Conservation (phyloP, 23 tunicate species). For the Corella eumyota region DNA sequence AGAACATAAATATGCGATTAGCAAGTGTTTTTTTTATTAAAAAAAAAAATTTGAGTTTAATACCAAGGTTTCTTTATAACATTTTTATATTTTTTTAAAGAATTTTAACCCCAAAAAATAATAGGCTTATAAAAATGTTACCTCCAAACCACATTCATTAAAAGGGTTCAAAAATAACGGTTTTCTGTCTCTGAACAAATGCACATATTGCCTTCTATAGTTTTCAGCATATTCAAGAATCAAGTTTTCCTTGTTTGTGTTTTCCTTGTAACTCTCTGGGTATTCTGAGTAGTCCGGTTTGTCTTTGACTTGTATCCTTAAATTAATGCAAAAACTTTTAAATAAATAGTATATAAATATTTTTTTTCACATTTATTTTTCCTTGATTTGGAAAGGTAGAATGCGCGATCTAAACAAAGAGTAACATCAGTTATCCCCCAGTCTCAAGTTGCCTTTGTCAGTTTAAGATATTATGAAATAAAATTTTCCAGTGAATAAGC, state of each 20-base stretch:
- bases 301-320: not conserved
- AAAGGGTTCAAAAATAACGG: constrained; percentile 81
- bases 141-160: constrained; percentile 93
- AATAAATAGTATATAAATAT: not conserved
- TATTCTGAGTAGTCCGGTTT: constrained; percentile 28
- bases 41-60: too few species aligned
- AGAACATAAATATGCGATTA: too few species aligned
- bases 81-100: too few species aligned
- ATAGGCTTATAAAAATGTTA: too few species aligned
- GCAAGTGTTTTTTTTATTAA: too few species aligned
- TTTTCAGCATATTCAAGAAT: constrained; percentile 84
- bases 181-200: constrained; percentile 77
- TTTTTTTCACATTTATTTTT: not conserved
- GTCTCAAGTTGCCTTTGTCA: not conserved
- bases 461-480: too few species aligned
- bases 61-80: too few species aligned
- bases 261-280: constrained; percentile 80
- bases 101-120: too few species aligned
- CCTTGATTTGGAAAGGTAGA: too few species aligned
- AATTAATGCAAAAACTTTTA: too few species aligned
- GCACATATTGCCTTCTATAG: constrained; percentile 87
- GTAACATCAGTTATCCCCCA: not conserved
- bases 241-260: constrained; percentile 82
- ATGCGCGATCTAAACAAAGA: not conserved
- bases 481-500: too few species aligned